Evolutionary conservation across 1,140 invertebrate species (phyloP), one percentile per base, ranked within the genome.

Genomic region (Drosophila insularis): DNA sequence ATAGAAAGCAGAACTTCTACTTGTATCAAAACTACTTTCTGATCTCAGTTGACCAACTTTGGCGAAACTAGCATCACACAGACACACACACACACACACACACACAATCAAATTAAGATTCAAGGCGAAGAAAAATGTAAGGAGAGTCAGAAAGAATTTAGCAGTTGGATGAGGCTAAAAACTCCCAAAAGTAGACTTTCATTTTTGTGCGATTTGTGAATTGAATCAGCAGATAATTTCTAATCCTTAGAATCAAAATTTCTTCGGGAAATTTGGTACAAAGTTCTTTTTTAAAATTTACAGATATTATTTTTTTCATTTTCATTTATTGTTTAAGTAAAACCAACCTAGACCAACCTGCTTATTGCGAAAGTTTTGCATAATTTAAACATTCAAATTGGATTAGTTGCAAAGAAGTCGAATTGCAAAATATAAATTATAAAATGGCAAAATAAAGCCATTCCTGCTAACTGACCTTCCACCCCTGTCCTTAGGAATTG

Each of bases 21-120:
- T 63, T 68, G 43, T 74, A 68, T 84, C 80, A 89, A 66, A 76
- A 87, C 82, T 82, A 87, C 82, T 87, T 87, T 87, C 82, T 71
- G 79, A 87, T 87, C 82, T 74, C 76, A 89, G 76, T 82, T 87
- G 82, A 89, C 82, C 82, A 87, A 87, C 82, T 87, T 89, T 76
- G 71, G 37, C 17, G 21, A 11, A 27, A 27, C 27, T 13, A 37
- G 11, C 35, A 13, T 2, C 10, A 37, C 10, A 37, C 10, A 13
- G 11, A 37, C 10, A 13, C 10, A 55, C 54, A 62, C 21, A 70
- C 21, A 39, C 17, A 27, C 10, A 35, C 23, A 32, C 27, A 56
- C 7, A 27, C 35, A 56, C 4, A 31, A 0, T 17, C 11, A 55
- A 23, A 31, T 55, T 55, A 3, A 50, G 14, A 46, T 46, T 19